Conservation (phyloP, 2,888 invertebrate species). For the Cosmia pyralina region DNA sequence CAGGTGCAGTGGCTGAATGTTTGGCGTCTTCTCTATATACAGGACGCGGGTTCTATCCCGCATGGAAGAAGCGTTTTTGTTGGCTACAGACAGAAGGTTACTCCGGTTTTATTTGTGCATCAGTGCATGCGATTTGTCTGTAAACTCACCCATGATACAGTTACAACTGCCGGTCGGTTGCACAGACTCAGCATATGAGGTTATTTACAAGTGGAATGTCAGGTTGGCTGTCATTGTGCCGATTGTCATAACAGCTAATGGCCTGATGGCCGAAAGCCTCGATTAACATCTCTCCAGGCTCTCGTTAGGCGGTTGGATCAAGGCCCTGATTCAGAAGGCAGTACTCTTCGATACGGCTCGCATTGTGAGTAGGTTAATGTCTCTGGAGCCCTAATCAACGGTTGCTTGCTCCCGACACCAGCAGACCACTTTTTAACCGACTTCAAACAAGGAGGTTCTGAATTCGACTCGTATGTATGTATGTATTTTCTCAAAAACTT, state of each 20-base stretch:
- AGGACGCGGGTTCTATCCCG: neutral
- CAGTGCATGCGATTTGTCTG: neutral
- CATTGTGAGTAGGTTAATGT: neutral
- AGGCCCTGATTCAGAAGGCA: neutral
- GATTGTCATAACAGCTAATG: too few species aligned
- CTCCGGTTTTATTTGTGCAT: conserved; percentile 1
- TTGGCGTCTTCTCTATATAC: neutral
- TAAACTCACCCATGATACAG: conserved; percentile 6
- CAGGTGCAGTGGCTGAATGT: neutral
- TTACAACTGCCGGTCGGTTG: neutral
- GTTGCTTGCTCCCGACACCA: neutral
- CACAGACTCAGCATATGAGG: neutral
- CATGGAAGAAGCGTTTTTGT: too few species aligned
- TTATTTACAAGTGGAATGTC: neutral
- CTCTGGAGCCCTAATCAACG: neutral
- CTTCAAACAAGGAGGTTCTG: too few species aligned
- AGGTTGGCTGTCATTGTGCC: neutral
- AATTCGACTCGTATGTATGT: too few species aligned
- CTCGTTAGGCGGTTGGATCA: neutral
- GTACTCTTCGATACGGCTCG: neutral
- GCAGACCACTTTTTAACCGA: neutral
- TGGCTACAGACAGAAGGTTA: neutral
- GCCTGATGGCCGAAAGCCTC: neutral
- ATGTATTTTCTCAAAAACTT: too few species aligned
- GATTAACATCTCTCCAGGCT: neutral